Percentiles rank a stretch among this genome's conserved stretches.
phyloP scores from a whole-genome alignment of 1,140 invertebrate genomes.

The Hycleus phaleratus region DNA sequence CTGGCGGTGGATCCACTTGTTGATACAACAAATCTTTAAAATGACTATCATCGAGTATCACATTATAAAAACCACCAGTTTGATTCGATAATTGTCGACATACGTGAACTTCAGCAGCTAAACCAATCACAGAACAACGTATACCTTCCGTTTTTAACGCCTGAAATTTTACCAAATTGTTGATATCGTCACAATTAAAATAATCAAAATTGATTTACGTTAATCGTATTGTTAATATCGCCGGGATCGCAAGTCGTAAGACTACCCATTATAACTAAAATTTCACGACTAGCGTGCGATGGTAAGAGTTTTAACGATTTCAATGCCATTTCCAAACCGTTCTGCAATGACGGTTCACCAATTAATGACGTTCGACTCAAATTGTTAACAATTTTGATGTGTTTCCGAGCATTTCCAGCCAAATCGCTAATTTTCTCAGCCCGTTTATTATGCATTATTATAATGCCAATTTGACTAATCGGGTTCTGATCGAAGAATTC shows the following conservation, averaged over 20 bases:
- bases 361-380: slow-evolving; percentile 53
- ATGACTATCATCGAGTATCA: slow-evolving; percentile 88
- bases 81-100: slow-evolving; percentile 76
- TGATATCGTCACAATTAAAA: background rate
- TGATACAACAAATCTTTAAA: slow-evolving; percentile 69
- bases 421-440: slow-evolving; percentile 88
- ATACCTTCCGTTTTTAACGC: slow-evolving; percentile 64
- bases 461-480: slow-evolving; percentile 91
- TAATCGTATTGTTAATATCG: slow-evolving; percentile 81
- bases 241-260: slow-evolving; percentile 95
- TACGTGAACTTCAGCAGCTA: slow-evolving; percentile 91
- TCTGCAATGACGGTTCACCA: slow-evolving; percentile 93
- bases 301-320: slow-evolving; percentile 85
- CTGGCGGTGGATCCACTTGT: slow-evolving; percentile 83
- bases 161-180: slow-evolving; percentile 38
- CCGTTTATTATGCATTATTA: slow-evolving; percentile 86
- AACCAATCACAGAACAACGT: slow-evolving; percentile 86
- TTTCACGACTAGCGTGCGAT: slow-evolving; percentile 85
- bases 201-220: slow-evolving; percentile 46
- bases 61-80: slow-evolving; percentile 78
- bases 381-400: slow-evolving; percentile 59
- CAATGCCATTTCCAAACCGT: slow-evolving; percentile 81
- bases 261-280: slow-evolving; percentile 86
- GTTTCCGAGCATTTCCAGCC: slow-evolving; percentile 76
- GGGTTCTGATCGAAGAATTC: slow-evolving; percentile 99